Base-by-base conservation (phyloP, 2,888 invertebrate species). In the Limnephilus marmoratus region DNA sequence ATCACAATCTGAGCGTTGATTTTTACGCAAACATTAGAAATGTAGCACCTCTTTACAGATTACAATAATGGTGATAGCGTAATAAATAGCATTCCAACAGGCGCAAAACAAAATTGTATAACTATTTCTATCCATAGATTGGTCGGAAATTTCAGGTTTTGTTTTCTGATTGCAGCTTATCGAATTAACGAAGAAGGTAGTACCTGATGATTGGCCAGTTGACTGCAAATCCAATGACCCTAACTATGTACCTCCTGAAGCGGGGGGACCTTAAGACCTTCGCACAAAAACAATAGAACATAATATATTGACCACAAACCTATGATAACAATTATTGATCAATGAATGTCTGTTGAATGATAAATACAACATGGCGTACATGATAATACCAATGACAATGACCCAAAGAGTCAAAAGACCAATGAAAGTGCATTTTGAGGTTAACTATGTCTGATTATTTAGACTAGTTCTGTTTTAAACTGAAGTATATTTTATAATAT, bases 211-310 rank as follows among this genome's bases (percentile, higher is more conserved):
- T 81, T 93, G 94, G 93, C 90, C 93, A 4, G 91, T 94, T 34
- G 94, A 94, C 53, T 95, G 95, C 90, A 92, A 93, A 83, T 91
- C 94, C 18, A 93, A 94, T 88, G 94, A 94, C 92, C 94, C 94
- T 1, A 93, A 93, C 90, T 94, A 93, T 90, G 93, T 93, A 45
- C 93, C 94, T 3, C 94, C 94, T 31, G 90, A 90, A 12, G 92
- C 93, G 9, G 90, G 93, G 12, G 94, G 93, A 29, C 94, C 94
- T 81, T 94, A 87, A 94, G 31, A 80, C 13, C 18, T 41, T 85
- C 24, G 9, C 18, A 34, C 83, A 13, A 37, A n/a, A 37, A 85
- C 3, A 85, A 24, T 18, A 68, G 5, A 24, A 7, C 5, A 18
- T 68, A 68, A 7, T 68, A 68, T n/a, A 68, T 68, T 68, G 68